phyloP scores from a whole-genome alignment of 2,797 vertebrate genomes.

The Eidolon dupreanum region DNA sequence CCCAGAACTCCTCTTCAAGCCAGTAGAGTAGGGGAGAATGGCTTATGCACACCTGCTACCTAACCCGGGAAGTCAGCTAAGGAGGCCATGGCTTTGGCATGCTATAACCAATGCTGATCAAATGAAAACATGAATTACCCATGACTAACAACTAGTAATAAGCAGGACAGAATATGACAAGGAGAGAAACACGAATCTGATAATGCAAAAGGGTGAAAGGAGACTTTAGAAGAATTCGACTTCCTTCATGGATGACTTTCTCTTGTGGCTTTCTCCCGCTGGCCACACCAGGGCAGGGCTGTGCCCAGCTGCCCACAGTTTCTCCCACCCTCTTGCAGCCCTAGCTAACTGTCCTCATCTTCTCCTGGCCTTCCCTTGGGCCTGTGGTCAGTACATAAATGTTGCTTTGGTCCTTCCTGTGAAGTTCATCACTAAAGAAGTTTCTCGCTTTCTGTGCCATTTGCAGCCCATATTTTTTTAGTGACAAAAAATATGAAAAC shows the following conservation, averaged over 20 bases:
- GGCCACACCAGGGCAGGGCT: neutral
- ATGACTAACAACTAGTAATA: neutral
- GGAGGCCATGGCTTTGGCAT: neutral
- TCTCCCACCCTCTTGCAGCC: accelerated
- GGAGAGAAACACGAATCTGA: neutral
- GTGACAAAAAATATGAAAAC: neutral
- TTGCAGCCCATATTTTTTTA: neutral
- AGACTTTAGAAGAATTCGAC: neutral
- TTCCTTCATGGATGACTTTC: neutral
- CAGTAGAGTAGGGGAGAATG: neutral
- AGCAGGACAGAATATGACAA: too few relatives aligned
- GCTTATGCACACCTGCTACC: too few relatives aligned
- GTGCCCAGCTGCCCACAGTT: neutral
- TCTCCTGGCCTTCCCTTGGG: neutral
- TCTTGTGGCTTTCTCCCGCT: neutral
- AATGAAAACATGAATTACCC: neutral
- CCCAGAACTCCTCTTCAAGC: neutral
- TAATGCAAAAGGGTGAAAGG: neutral
- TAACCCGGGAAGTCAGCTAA: neutral
- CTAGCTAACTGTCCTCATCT: neutral
- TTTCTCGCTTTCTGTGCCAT: neutral
- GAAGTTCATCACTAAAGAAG: neutral
- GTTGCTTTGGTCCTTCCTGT: neutral
- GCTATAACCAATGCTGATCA: neutral
- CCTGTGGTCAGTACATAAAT: neutral